These are phyloP conservation scores for Brachyrhaphis roseni DNA, from an alignment of 2,797 vertebrate genomes.

Conservation along the genomic window DNA sequence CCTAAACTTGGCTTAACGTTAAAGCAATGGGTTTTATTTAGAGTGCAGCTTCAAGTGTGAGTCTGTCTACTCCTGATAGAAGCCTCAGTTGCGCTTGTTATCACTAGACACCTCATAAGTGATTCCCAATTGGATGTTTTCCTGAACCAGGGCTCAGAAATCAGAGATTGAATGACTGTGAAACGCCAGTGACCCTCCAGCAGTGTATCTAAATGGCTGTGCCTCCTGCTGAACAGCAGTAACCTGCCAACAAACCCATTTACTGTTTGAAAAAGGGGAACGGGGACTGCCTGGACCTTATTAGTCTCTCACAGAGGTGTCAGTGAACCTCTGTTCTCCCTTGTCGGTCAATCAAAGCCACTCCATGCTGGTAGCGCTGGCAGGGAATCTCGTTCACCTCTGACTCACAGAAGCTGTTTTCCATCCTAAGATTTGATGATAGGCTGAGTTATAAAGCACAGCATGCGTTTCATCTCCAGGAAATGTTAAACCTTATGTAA, in stretches of 20 bases:
- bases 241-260: slow-evolving; percentile 62
- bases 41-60: slow-evolving; percentile 30
- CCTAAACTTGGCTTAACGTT: slow-evolving; percentile 20
- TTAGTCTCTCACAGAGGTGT: slow-evolving; percentile 47
- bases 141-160: slow-evolving; percentile 57
- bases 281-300: slow-evolving; percentile 27
- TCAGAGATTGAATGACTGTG: slow-evolving; percentile 58
- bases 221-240: slow-evolving; percentile 45
- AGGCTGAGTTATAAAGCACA: neutral
- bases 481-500: neutral
- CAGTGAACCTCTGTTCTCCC: slow-evolving; percentile 42
- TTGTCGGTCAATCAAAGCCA: slow-evolving; percentile 54
- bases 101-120: slow-evolving; percentile 69
- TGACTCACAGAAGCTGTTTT: slow-evolving; percentile 33
- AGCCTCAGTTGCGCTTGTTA: slow-evolving; percentile 60
- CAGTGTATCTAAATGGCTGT: slow-evolving; percentile 41
- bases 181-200: slow-evolving; percentile 46
- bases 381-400: slow-evolving; percentile 17
- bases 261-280: slow-evolving; percentile 46
- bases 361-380: slow-evolving; percentile 26
- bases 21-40: slow-evolving; percentile 25
- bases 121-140: slow-evolving; percentile 69
- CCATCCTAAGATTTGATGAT: neutral
- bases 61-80: slow-evolving; percentile 60
- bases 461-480: slow-evolving; percentile 1